Percentiles rank a stretch among this genome's conserved stretches.
Evolutionary conservation across 2,888 invertebrate species (phyloP).

Genomic region (Harpalus rufipes): DNA sequence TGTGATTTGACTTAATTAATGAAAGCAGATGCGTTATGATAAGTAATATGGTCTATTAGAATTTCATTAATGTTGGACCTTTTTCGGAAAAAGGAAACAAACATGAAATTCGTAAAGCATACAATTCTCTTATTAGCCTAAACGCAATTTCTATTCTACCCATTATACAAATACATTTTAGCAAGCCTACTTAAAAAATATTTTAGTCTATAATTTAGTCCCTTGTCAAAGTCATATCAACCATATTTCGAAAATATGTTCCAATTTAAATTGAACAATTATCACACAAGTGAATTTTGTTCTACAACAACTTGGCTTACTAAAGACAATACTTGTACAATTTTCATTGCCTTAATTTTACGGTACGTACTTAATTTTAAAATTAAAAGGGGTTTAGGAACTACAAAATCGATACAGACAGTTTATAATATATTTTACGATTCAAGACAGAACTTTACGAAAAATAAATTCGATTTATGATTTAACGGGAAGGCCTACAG

Average conservation of each 20-base stretch:
- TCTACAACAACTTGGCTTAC: slow-evolving; percentile 58
- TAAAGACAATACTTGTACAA: slow-evolving; percentile 62
- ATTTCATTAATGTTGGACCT: slow-evolving; percentile 24
- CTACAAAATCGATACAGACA: slow-evolving; percentile 63
- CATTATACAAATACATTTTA: slow-evolving; percentile 63
- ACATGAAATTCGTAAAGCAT: slow-evolving; percentile 28
- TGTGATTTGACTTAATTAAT: no score
- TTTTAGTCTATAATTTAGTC: slow-evolving; percentile 58
- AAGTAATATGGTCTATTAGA: slow-evolving; percentile 16
- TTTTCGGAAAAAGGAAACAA: slow-evolving; percentile 22
- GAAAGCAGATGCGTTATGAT: no score
- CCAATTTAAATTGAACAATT: slow-evolving; percentile 59
- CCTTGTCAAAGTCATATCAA: slow-evolving; percentile 58
- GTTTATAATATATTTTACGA: slow-evolving; percentile 58
- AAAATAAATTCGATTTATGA: slow-evolving; percentile 52
- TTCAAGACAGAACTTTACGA: slow-evolving; percentile 51
- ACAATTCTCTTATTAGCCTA: slow-evolving; percentile 49
- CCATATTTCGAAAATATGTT: slow-evolving; percentile 56
- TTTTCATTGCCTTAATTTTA: slow-evolving; percentile 59
- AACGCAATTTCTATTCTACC: slow-evolving; percentile 48
- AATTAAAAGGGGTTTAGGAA: slow-evolving; percentile 54
- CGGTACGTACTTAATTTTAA: slow-evolving; percentile 61
- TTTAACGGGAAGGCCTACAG: slow-evolving; percentile 30
- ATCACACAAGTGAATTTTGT: slow-evolving; percentile 40
- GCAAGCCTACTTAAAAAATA: slow-evolving; percentile 62